Base-by-base conservation (phyloP, 1,140 invertebrate genomes). In the Steinernema feltiae region DNA sequence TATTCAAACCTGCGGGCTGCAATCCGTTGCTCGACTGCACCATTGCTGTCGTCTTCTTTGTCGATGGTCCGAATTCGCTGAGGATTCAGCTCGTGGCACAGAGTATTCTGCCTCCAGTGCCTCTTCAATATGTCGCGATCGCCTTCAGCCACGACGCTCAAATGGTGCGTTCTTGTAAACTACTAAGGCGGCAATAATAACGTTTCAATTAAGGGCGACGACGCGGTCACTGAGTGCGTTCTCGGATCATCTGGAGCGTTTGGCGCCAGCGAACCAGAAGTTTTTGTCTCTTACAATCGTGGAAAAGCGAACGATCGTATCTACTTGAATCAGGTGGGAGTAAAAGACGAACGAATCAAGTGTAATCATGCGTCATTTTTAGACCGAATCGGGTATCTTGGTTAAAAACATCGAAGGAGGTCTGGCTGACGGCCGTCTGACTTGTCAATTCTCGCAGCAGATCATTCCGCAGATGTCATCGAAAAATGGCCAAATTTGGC, bases 1-100 rank as follows among this genome's bases (percentile, higher is more conserved):
- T 83, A 31, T 83, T 83, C 77, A 78, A 80, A 71, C 82, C 82
- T 0, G 48, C 77, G 21, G 82, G 82, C 0, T 83, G 82, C 48
- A 76, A 83, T 74, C 82, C 82, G 18, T 75, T 70, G 32, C 35
- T 81, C 12, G 82, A 83, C 74, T 83, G 82, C 41, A 83, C 82
- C 35, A 78, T 84, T 30, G 80, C 77, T 17, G 73, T 84, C 3
- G 76, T 82, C 31, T 80, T 83, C 46, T 78, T 71, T 48, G 78
- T 84, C 0, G 74, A 73, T 24, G 79, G 71, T 17, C 70, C 46
- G 35, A 83, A 83, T 72, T 69, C 75, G 63, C 72, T 83, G 15
- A 81, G 70, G 31, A 70, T 83, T 31, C 70, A 82, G 79, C 46
- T 83, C 32, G 71, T 77, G n/a, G 81, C 81, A 24, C 31, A 30